These are phyloP conservation scores for Leptogaster cylindrica DNA, from an alignment of 2,888 invertebrate genomes.

Conservation along the genomic window DNA sequence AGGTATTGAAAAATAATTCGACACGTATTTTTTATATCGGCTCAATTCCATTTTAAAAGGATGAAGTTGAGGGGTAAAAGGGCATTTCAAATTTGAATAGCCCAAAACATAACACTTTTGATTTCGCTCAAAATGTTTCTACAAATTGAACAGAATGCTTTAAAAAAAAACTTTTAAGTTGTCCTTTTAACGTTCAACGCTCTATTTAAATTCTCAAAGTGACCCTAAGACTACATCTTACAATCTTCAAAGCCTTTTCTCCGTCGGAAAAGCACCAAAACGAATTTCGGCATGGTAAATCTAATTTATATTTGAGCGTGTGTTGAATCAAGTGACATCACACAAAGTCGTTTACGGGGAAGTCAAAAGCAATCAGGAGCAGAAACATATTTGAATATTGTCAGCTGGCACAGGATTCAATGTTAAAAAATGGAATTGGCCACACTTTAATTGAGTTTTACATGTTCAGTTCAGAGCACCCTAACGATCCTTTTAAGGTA, in stretches of 20 bases:
- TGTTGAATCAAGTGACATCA: background rate
- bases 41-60: no score
- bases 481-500: no score
- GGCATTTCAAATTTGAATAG: no score
- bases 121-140: no score
- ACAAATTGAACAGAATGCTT: no score
- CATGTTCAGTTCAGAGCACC: no score
- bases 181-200: constrained; percentile 17
- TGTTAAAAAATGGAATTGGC: no score
- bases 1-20: no score
- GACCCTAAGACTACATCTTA: constrained; percentile 11
- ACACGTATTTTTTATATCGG: no score
- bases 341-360: background rate
- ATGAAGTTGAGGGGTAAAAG: no score
- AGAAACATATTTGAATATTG: constrained; percentile 15
- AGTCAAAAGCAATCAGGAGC: no score
- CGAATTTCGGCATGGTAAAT: constrained; percentile 12
- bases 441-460: constrained; percentile 9
- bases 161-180: constrained; percentile 8
- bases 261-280: constrained; percentile 8
- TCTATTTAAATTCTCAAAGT: constrained; percentile 14
- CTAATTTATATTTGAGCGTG: constrained; percentile 12
- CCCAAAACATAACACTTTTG: no score
- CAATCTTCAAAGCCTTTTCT: constrained; percentile 7
- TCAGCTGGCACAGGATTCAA: constrained; percentile 4